These are phyloP conservation scores for Xenus cinereus DNA, from an alignment of 2,113 vertebrate genomes.

Conservation along the genomic window DNA sequence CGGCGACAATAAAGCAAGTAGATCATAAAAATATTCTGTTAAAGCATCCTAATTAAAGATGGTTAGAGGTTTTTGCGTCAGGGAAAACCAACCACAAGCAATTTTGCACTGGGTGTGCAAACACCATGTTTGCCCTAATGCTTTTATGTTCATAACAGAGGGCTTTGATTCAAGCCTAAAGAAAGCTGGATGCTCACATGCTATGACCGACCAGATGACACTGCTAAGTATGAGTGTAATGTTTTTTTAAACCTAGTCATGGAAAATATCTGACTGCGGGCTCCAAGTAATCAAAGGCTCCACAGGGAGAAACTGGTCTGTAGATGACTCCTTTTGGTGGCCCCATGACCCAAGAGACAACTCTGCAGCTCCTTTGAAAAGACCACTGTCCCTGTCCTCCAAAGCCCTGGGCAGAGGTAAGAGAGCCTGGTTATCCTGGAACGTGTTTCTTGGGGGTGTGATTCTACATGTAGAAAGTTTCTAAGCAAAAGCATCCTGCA, in stretches of 20 bases:
- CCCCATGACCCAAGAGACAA: background rate
- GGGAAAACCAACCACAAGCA: background rate
- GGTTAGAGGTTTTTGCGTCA: background rate
- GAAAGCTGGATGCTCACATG: background rate
- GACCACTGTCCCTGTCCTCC: background rate
- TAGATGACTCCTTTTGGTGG: background rate
- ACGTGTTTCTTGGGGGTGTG: fast-evolving
- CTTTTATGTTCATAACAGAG: background rate
- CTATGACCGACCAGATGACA: background rate
- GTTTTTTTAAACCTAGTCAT: background rate
- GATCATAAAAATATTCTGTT: background rate
- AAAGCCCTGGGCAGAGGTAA: background rate
- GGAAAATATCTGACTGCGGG: background rate
- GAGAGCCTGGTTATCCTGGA: background rate
- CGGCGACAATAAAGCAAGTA: background rate
- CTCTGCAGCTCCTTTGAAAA: background rate
- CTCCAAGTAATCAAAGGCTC: background rate
- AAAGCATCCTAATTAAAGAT: background rate
- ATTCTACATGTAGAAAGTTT: background rate
- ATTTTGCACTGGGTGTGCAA: background rate
- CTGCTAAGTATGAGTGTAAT: background rate
- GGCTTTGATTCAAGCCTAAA: background rate
- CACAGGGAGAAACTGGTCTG: background rate
- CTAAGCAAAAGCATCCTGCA: background rate
- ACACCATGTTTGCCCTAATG: background rate